Percentiles rank a stretch among this genome's conserved stretches.
Conservation (phyloP, 2,113 vertebrate genomes). For the Oxygymnocypris stewartii region DNA sequence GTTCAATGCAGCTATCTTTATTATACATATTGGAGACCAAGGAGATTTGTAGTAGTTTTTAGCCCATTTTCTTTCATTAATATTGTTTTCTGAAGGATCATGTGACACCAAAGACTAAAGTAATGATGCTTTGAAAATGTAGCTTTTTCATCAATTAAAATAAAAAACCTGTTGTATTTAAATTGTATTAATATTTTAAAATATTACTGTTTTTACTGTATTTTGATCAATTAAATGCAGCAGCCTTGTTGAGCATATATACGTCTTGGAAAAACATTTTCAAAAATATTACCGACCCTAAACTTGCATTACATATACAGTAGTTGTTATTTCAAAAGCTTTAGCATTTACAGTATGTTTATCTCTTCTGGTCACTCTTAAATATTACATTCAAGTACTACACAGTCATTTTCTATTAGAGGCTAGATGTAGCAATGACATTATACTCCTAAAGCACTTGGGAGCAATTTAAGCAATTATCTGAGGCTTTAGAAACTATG, state of each 20-base stretch:
- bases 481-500: constrained; percentile 10
- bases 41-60: neutral
- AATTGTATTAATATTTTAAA: neutral
- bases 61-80: neutral
- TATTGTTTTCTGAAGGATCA: neutral
- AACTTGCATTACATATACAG: neutral
- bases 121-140: neutral
- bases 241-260: neutral
- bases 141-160: neutral
- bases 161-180: neutral
- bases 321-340: neutral
- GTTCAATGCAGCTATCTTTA: neutral
- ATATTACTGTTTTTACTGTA: neutral
- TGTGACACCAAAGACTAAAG: neutral
- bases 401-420: neutral
- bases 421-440: constrained; percentile 9
- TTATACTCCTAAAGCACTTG: constrained; percentile 20
- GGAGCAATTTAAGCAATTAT: constrained; percentile 11
- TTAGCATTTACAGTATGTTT: neutral
- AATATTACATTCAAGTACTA: neutral
- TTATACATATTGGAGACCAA: neutral
- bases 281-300: neutral
- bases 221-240: neutral
- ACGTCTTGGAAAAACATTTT: neutral
- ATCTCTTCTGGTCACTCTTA: neutral